Base-by-base conservation (phyloP, 2,113 vertebrate genomes). In the Microcebus griseorufus region DNA sequence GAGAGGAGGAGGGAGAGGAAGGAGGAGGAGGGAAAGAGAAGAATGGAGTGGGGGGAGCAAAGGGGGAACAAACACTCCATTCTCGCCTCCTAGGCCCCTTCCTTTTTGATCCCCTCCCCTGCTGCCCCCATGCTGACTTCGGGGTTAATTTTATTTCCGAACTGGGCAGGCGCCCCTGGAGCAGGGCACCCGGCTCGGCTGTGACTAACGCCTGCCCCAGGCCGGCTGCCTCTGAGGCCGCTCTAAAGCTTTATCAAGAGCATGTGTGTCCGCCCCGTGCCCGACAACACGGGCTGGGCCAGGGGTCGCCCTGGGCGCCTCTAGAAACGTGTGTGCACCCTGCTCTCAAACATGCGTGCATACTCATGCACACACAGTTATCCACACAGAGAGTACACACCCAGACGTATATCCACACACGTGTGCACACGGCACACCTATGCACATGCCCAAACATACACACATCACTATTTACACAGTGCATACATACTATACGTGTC, bases 241-340 rank as follows among this genome's bases (percentile, higher is more conserved):
- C 97, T 97, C 98, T 97, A 98, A 98, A 97, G 98, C 98, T 99
- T 99, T 99, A 99, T 99, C 99, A 99, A 99, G 99, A 99, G 99
- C 99, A 99, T 98, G 99, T 99, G 99, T 99, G 99, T 98, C 97
- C 18, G 62, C 96, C 97, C 97, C 92, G 91, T 84, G 97, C 97
- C 97, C 96, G 95, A 97, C 97, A 98, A 98, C 98, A 96, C 96
- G 98, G 97, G 98, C 98, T 96, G 98, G 98, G 99, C 98, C 99
- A 98, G 94, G 39, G 99, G 99, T 99, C 98, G 97, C 98, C 97
- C 97, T 85, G 96, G 97, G 98, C 85, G 95, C 94, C 94, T 88
- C 81, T 60, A 85, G 53, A 97, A 94, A 97, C 17, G 2, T 1
- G 25, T 8, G 25, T 1, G n/a, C 80, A 9, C 62, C 37, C 90